Conservation (phyloP, 2,888 invertebrate species). For the Orthosia gracilis region DNA sequence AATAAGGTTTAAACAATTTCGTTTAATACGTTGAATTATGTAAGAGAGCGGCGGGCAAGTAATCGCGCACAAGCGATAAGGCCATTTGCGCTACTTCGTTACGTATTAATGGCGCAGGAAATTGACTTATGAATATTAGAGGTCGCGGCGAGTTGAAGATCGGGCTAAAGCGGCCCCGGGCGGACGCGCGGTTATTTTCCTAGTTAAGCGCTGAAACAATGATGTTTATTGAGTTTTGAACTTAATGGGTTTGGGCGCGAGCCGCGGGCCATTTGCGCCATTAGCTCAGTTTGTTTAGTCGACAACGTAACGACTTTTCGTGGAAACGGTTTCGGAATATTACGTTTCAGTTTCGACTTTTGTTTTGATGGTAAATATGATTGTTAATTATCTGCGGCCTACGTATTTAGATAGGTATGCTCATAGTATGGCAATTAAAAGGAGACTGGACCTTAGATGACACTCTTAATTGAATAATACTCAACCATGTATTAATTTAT, state of each 20-base stretch:
- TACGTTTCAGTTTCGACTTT: slow-evolving; percentile 49
- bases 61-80: slow-evolving; percentile 91
- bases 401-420: slow-evolving; percentile 9
- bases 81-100: slow-evolving; percentile 91
- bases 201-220: slow-evolving; percentile 89
- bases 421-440: background rate
- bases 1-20: slow-evolving; percentile 92
- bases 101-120: slow-evolving; percentile 91
- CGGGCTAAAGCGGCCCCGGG: slow-evolving; percentile 88
- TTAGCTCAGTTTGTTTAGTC: slow-evolving; percentile 83
- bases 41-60: slow-evolving; percentile 91
- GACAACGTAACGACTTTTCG: slow-evolving; percentile 64
- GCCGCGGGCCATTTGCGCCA: slow-evolving; percentile 83
- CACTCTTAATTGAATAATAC: background rate
- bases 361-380: slow-evolving; percentile 57
- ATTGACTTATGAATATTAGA: slow-evolving; percentile 92
- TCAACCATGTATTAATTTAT: background rate
- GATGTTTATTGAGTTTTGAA: slow-evolving; percentile 89
- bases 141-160: slow-evolving; percentile 87
- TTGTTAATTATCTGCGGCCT: slow-evolving; percentile 46
- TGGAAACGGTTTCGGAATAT: slow-evolving; percentile 56
- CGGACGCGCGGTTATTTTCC: slow-evolving; percentile 85
- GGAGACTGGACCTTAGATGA: background rate
- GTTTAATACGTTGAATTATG: slow-evolving; percentile 92
- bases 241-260: slow-evolving; percentile 86